Evolutionary conservation across 2,797 vertebrate species (phyloP).

Genomic region (Sciurus vulgaris): DNA sequence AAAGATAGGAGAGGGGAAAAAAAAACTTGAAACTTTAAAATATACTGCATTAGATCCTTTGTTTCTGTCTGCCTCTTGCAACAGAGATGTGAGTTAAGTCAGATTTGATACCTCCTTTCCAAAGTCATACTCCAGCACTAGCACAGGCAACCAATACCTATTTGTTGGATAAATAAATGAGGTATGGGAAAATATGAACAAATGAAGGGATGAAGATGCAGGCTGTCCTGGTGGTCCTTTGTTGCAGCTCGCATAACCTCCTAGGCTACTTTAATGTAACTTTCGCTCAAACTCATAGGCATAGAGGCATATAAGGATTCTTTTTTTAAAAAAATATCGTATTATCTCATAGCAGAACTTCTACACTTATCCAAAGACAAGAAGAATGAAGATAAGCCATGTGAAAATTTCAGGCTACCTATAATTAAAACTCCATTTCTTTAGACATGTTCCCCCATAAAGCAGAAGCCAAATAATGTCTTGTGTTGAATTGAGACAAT

Average conservation of each 20-base stretch:
- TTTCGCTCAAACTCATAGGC: constrained; percentile 21
- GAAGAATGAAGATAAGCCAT: not conserved
- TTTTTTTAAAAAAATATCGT: not conserved
- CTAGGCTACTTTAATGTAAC: not conserved
- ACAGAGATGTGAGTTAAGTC: not conserved
- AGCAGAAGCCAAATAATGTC: not conserved
- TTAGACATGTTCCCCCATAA: not conserved
- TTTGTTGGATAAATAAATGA: not conserved
- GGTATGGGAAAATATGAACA: not conserved
- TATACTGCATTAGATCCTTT: not conserved
- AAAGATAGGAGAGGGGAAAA: not conserved
- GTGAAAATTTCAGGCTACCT: not conserved
- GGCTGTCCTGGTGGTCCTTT: not conserved
- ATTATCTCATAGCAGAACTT: not conserved
- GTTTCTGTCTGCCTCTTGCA: not conserved
- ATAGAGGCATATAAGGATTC: not conserved
- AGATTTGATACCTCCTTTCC: not conserved
- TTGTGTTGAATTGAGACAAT: not conserved
- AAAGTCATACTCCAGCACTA: not conserved
- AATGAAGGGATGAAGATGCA: not conserved
- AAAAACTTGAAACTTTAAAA: not conserved
- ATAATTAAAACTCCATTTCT: constrained; percentile 11
- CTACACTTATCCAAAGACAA: not conserved
- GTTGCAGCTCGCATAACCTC: not conserved
- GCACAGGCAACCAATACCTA: not conserved